These are phyloP conservation scores for Apis florea DNA, from an alignment of 1,140 invertebrate genomes.

Conservation along the genomic window DNA sequence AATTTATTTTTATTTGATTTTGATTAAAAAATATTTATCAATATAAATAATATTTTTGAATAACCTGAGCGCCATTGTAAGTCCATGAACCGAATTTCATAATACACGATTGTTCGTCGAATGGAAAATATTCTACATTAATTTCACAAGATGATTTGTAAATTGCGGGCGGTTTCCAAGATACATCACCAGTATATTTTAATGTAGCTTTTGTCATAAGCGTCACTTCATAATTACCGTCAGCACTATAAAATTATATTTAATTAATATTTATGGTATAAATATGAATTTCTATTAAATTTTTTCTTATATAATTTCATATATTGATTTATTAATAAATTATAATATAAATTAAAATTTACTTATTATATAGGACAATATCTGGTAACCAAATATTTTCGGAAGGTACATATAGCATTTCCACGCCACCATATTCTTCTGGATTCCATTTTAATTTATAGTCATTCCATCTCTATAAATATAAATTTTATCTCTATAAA, in stretches of 20 bases:
- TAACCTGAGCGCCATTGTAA: slow-evolving; percentile 92
- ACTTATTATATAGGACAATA: slow-evolving; percentile 94
- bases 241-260: slow-evolving; percentile 84
- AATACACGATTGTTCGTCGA: slow-evolving; percentile 95
- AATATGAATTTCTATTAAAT: neutral
- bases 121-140: slow-evolving; percentile 97
- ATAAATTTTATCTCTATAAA: slow-evolving; percentile 89
- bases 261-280: neutral
- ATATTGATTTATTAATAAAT: neutral
- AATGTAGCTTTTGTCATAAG: slow-evolving; percentile 98
- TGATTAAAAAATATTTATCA: neutral
- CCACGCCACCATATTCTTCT: slow-evolving; percentile 94
- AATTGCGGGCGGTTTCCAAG: slow-evolving; percentile 99
- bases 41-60: neutral
- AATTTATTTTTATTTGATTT: neutral
- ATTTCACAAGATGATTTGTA: slow-evolving; percentile 99
- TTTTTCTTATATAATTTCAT: no score
- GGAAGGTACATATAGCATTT: slow-evolving; percentile 94
- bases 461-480: slow-evolving; percentile 93
- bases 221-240: slow-evolving; percentile 98
- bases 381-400: slow-evolving; percentile 96
- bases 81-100: slow-evolving; percentile 99
- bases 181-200: slow-evolving; percentile 93
- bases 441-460: slow-evolving; percentile 97
- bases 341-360: slow-evolving; percentile 69